A percentile compares a stretch with the other conserved stretches of the same genome.
Evolutionary conservation across 2,797 vertebrate species (phyloP).

Genomic region (Ataeniobius toweri): DNA sequence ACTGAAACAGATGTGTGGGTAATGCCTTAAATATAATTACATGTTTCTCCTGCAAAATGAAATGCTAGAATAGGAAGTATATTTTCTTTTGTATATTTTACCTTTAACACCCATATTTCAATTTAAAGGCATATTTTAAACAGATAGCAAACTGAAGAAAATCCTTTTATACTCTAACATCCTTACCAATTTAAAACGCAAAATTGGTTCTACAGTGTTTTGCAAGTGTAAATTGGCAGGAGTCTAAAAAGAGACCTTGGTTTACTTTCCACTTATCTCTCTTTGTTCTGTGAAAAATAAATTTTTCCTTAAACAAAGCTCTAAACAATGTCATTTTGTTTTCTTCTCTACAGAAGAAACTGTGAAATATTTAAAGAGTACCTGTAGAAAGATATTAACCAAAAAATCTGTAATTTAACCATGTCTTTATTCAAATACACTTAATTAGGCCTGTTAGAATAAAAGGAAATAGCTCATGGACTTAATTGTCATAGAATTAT

Average conservation of each 20-base stretch:
- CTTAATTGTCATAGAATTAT: neutral
- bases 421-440: neutral
- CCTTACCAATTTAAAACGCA: neutral
- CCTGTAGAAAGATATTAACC: neutral
- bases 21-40: neutral
- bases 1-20: constrained; percentile 40
- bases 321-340: neutral
- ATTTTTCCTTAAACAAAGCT: neutral
- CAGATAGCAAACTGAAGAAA: neutral
- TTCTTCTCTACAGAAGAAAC: neutral
- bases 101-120: neutral
- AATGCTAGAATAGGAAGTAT: neutral
- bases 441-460: neutral
- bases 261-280: constrained; percentile 19
- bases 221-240: neutral
- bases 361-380: neutral
- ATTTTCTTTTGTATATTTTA: neutral
- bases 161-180: neutral
- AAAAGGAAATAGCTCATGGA: neutral
- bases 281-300: constrained; percentile 6
- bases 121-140: neutral
- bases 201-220: neutral
- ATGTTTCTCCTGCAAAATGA: neutral
- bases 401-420: neutral
- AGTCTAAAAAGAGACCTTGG: neutral